A percentile compares a stretch with the other conserved stretches of the same genome.
Conservation (phyloP, 2,797 vertebrate species). For the Gastrophryne carolinensis region DNA sequence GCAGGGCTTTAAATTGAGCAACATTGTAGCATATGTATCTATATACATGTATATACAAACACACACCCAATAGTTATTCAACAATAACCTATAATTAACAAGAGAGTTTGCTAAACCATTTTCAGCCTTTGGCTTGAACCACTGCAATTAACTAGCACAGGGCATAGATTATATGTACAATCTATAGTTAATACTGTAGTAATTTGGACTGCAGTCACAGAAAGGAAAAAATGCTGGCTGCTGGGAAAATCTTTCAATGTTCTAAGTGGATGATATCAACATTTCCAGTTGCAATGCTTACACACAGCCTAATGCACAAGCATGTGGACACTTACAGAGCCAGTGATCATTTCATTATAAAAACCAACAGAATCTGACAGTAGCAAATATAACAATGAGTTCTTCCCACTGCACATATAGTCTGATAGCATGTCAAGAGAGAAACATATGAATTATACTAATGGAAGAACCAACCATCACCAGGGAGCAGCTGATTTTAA, state of each 20-base stretch:
- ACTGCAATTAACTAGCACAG: too few relatives aligned
- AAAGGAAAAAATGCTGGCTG: not conserved
- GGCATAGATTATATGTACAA: too few relatives aligned
- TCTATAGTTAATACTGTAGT: not conserved
- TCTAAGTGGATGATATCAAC: constrained; percentile 5
- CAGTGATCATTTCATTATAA: constrained; percentile 25
- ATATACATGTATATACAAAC: too few relatives aligned
- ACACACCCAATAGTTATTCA: too few relatives aligned
- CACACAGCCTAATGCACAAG: constrained; percentile 10
- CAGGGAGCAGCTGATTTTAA: constrained; percentile 26
- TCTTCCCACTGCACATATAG: not conserved
- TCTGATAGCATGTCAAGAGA: constrained; percentile 17
- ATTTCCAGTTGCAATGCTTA: not conserved
- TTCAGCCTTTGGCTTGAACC: too few relatives aligned
- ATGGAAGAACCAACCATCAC: constrained; percentile 42
- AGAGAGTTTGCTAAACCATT: too few relatives aligned
- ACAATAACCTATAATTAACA: too few relatives aligned
- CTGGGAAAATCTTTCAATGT: not conserved
- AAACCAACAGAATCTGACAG: constrained; percentile 34
- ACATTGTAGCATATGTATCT: too few relatives aligned
- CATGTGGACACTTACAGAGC: constrained; percentile 34
- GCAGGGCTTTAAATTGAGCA: too few relatives aligned
- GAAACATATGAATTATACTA: constrained; percentile 31
- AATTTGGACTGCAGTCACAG: not conserved
- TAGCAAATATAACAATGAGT: constrained; percentile 29